Evolutionary conservation across 2,888 invertebrate genomes (phyloP).

Genomic region (Theodoxus fluviatilis): DNA sequence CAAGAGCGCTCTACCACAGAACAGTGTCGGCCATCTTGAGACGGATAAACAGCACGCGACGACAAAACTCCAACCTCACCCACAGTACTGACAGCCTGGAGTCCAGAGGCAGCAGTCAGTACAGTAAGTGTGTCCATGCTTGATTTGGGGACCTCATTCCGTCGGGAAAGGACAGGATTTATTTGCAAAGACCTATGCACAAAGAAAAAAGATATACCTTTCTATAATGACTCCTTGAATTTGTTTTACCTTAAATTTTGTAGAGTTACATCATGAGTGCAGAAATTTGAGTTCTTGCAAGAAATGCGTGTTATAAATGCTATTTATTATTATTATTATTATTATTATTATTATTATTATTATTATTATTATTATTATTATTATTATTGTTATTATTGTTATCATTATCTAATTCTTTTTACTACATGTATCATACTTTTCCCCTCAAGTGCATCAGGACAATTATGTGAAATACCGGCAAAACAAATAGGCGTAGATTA

Average conservation of each 20-base stretch:
- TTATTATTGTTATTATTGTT: neutral
- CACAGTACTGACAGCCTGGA: slow-evolving; percentile 89
- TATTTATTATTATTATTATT: neutral
- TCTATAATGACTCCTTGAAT: neutral
- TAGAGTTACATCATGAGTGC: neutral
- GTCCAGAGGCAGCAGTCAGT: slow-evolving; percentile 32
- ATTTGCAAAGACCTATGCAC: too few species aligned
- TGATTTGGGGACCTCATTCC: too few species aligned
- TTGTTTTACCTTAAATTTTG: neutral
- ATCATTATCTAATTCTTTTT: too few species aligned
- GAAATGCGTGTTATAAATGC: neutral
- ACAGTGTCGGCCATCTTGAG: slow-evolving; percentile 93
- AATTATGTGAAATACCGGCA: neutral
- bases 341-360: neutral
- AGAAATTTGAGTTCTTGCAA: neutral
- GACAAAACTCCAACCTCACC: slow-evolving; percentile 67
- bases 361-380: neutral
- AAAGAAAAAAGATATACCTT: neutral
- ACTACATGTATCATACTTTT: too few species aligned
- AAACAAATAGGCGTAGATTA: neutral
- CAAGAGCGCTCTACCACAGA: slow-evolving; percentile 91
- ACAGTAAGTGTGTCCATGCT: slow-evolving; percentile 14
- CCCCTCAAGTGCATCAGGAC: too few species aligned
- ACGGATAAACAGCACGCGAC: slow-evolving; percentile 82
- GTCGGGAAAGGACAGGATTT: too few species aligned